These are phyloP conservation scores for Branchellion lobata DNA, from an alignment of 2,888 invertebrate species.

Conservation along the genomic window DNA sequence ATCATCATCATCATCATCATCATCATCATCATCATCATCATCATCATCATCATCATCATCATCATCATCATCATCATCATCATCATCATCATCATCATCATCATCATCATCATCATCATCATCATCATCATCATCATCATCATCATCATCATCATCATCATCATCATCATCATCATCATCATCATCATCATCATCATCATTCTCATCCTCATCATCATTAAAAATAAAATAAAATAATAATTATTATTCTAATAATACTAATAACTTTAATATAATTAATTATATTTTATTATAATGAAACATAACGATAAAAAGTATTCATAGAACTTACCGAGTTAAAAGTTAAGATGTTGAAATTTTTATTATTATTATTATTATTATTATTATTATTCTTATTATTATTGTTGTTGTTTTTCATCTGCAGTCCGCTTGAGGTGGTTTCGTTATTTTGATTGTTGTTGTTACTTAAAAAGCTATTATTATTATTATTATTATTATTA, in stretches of 20 bases:
- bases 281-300: background rate
- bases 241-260: too few species aligned
- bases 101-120: slow-evolving; percentile 38
- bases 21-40: background rate
- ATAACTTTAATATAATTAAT: too few species aligned
- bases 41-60: slow-evolving; percentile 11
- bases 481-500: background rate
- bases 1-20: background rate
- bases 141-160: slow-evolving; percentile 35
- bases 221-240: too few species aligned
- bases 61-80: background rate
- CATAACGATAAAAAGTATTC: background rate
- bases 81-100: slow-evolving; percentile 37
- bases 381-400: background rate
- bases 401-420: background rate
- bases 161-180: slow-evolving; percentile 33
- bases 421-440: background rate
- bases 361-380: background rate
- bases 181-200: slow-evolving; percentile 13
- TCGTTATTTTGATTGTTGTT: background rate
- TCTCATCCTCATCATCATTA: background rate
- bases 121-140: slow-evolving; percentile 39
- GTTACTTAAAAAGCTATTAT: too few species aligned
- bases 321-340: slow-evolving; percentile 2
- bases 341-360: background rate